phyloP scores from a whole-genome alignment of 2,888 invertebrate genomes.

The Callinectes sapidus region DNA sequence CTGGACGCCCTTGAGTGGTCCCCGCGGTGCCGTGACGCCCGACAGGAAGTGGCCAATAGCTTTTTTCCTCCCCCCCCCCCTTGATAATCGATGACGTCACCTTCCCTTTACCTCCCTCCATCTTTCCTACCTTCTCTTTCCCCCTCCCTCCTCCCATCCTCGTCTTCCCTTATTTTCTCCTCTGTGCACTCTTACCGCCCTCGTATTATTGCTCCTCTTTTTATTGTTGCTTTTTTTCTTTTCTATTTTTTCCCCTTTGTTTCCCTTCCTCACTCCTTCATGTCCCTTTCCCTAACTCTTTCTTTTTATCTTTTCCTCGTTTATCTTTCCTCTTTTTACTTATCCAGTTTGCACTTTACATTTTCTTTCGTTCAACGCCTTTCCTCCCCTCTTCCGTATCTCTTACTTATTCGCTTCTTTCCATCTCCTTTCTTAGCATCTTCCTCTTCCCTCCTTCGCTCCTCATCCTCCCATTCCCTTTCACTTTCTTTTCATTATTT shows the following conservation, averaged over 20 bases:
- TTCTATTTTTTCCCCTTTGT: not conserved
- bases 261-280: not conserved
- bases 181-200: not conserved
- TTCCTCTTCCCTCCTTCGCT: not conserved
- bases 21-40: not conserved
- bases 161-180: slow-evolving; percentile 10
- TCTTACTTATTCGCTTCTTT: not conserved
- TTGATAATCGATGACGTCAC: not conserved
- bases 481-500: not conserved
- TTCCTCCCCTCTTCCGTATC: not conserved
- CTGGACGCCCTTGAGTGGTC: not conserved
- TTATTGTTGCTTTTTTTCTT: not conserved
- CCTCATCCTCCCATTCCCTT: not conserved
- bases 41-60: not conserved
- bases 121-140: not conserved
- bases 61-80: not conserved
- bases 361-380: not conserved
- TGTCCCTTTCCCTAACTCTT: not conserved
- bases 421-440: not conserved
- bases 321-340: not conserved
- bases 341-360: not conserved
- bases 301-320: not conserved
- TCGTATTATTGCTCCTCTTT: not conserved
- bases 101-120: not conserved
- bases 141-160: too few relatives aligned